A percentile compares a stretch with the other conserved stretches of the same genome.
Evolutionary conservation across 2,113 vertebrate genomes (phyloP).

Genomic region (Lates calcarifer): DNA sequence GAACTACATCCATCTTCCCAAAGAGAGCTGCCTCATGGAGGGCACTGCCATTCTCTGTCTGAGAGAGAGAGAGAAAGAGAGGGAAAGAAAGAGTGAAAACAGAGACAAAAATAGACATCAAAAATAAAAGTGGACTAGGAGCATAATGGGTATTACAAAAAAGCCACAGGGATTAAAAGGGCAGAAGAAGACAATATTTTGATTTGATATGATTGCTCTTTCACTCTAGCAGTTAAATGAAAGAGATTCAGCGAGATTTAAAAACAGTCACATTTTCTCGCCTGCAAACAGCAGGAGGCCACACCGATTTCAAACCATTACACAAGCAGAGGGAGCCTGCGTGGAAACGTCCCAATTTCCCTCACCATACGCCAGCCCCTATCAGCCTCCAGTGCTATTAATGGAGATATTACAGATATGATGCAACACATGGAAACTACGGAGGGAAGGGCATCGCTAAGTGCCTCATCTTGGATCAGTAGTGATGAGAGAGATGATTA

Average conservation of each 20-base stretch:
- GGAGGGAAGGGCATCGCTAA: not conserved
- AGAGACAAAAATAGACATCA: slow-evolving; percentile 33
- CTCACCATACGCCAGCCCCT: slow-evolving; percentile 1
- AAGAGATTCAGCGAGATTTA: slow-evolving; percentile 16
- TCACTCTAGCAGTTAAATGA: not conserved
- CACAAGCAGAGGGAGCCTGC: slow-evolving; percentile 20
- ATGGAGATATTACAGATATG: slow-evolving; percentile 59
- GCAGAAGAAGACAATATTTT: slow-evolving; percentile 13
- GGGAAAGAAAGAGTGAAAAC: slow-evolving; percentile 26
- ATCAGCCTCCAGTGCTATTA: slow-evolving; percentile 26
- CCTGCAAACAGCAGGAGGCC: slow-evolving; percentile 12
- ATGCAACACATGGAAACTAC: slow-evolving; percentile 73
- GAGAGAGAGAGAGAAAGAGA: slow-evolving; percentile 47
- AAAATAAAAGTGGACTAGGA: not conserved
- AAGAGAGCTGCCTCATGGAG: slow-evolving; percentile 96
- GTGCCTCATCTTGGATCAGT: slow-evolving; percentile 38
- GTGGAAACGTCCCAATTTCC: slow-evolving; percentile 35
- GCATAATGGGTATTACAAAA: not conserved
- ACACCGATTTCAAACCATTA: slow-evolving; percentile 49
- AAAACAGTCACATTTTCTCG: slow-evolving; percentile 20
- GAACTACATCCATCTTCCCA: slow-evolving; percentile 97
- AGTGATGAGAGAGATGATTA: slow-evolving; percentile 35
- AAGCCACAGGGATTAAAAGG: slow-evolving; percentile 23
- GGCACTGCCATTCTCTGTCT: slow-evolving; percentile 98
- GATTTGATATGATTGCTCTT: slow-evolving; percentile 19